These are phyloP conservation scores for Podocnemis expansa DNA, from an alignment of 2,113 vertebrate genomes.

Conservation along the genomic window DNA sequence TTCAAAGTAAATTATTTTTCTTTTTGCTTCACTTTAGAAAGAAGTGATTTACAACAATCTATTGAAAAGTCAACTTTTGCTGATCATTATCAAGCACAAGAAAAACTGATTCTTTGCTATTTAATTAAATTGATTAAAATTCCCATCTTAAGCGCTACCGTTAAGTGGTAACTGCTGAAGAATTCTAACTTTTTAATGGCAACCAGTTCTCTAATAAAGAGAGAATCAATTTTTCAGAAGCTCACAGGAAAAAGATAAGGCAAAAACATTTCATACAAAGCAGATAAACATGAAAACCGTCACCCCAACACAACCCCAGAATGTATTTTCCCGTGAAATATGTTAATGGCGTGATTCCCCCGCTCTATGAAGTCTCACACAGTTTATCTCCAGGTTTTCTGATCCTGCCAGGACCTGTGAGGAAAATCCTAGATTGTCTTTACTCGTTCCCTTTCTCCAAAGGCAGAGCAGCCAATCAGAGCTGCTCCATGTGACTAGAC, in stretches of 20 bases:
- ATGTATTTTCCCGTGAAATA: neutral
- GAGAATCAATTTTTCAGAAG: rapidly evolving
- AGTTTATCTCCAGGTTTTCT: neutral
- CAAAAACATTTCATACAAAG: neutral
- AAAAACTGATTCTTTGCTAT: neutral
- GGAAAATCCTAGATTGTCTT: rapidly evolving
- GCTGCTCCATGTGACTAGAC: neutral
- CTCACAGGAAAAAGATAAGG: neutral
- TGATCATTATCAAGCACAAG: neutral
- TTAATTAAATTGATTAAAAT: rapidly evolving
- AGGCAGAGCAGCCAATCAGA: neutral
- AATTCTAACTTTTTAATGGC: neutral
- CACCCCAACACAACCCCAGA: neutral
- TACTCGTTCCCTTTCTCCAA: neutral
- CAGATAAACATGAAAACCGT: neutral
- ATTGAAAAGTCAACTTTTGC: neutral
- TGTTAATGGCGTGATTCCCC: neutral
- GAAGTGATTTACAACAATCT: neutral
- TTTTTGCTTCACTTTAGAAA: neutral
- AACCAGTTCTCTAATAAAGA: neutral
- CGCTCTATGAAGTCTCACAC: neutral
- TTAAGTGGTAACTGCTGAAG: neutral
- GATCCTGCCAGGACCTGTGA: neutral
- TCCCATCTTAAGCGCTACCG: neutral
- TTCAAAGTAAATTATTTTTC: neutral